Conservation (phyloP, 2,797 vertebrate genomes). For the Varecia variegata region DNA sequence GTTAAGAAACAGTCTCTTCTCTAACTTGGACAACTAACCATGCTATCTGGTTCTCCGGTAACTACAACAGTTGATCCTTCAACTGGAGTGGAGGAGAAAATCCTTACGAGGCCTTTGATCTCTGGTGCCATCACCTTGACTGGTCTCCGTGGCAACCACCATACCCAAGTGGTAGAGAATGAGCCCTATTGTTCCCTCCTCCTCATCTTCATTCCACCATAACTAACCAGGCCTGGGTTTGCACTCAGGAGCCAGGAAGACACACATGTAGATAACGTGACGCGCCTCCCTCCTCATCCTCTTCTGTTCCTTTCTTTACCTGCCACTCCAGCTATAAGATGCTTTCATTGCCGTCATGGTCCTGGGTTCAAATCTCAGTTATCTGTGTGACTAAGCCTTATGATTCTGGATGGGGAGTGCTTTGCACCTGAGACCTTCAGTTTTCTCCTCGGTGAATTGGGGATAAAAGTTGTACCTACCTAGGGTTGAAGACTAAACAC, state of each 20-base stretch:
- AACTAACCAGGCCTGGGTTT: not conserved
- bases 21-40: not conserved
- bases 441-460: not conserved
- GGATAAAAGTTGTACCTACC: not conserved
- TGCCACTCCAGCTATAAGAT: not conserved
- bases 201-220: constrained; percentile 28
- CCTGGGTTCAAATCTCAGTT: not conserved
- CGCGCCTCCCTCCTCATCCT: not conserved
- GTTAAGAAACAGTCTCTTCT: not conserved
- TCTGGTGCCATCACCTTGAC: constrained; percentile 57
- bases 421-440: not conserved
- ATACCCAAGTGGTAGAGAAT: constrained; percentile 45
- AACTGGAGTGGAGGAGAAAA: not conserved
- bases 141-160: constrained; percentile 50
- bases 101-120: constrained; percentile 72
- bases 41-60: not conserved
- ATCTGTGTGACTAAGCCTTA: not conserved
- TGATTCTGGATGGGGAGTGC: not conserved
- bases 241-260: not conserved
- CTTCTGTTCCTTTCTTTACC: not conserved
- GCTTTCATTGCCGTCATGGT: not conserved
- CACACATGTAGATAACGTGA: rapidly evolving
- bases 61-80: not conserved
- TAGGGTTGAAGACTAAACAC: not conserved
- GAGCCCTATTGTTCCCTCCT: constrained; percentile 53